These are phyloP conservation scores for Procambarus virginalis DNA, from an alignment of 1,140 invertebrate genomes.

Conservation along the genomic window DNA sequence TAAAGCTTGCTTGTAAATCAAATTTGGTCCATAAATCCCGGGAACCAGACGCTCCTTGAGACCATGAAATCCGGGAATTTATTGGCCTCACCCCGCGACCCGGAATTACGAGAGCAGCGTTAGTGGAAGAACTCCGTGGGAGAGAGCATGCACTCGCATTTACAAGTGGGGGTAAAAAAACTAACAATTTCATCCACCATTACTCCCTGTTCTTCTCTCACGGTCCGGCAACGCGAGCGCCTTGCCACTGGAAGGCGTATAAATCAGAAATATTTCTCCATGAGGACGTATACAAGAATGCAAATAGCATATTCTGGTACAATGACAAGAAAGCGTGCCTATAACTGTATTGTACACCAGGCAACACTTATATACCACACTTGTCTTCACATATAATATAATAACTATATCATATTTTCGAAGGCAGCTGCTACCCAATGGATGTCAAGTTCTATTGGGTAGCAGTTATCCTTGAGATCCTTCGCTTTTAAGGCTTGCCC, in stretches of 20 bases:
- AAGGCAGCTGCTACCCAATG: too few relatives aligned
- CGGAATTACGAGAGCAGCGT: neutral
- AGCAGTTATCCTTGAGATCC: too few relatives aligned
- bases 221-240: neutral
- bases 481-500: too few relatives aligned
- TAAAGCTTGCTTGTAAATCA: neutral
- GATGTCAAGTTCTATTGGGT: too few relatives aligned
- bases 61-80: neutral
- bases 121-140: neutral
- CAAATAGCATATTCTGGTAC: neutral
- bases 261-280: conserved; percentile 11
- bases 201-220: neutral
- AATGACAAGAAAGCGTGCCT: neutral
- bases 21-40: neutral
- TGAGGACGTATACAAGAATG: neutral
- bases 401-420: too few relatives aligned
- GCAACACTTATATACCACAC: too few relatives aligned
- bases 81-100: neutral
- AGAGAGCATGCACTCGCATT: neutral
- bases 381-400: too few relatives aligned
- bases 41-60: neutral
- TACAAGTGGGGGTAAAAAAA: neutral
- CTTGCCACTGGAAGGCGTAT: neutral
- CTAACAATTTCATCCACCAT: neutral
- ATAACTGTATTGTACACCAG: too few relatives aligned